phyloP scores from a whole-genome alignment of 2,797 vertebrate genomes.

The Ispidina lecontei region DNA sequence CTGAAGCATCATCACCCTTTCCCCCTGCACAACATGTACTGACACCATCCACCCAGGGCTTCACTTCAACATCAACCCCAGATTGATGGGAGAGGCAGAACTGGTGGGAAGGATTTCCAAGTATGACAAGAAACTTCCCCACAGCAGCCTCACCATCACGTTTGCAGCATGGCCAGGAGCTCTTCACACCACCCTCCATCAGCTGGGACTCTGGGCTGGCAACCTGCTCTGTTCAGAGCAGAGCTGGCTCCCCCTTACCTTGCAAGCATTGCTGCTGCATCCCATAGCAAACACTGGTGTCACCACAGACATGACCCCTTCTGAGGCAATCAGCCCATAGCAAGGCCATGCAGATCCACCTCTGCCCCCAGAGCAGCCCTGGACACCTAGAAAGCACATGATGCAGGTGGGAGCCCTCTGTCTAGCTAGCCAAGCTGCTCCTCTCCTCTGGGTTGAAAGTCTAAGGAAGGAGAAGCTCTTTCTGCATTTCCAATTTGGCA shows the following conservation, averaged over 20 bases:
- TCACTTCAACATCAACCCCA: not conserved
- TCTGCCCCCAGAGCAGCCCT: not conserved
- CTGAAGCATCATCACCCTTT: not conserved
- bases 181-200: not conserved
- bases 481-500: not conserved
- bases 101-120: not conserved
- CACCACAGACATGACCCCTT: not conserved
- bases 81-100: not conserved
- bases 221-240: not conserved
- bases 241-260: not conserved
- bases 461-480: not conserved
- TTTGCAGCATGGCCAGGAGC: not conserved
- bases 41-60: not conserved
- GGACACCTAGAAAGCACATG: not conserved
- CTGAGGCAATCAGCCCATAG: not conserved
- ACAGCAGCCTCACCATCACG: not conserved
- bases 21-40: not conserved
- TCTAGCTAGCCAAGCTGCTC: not conserved
- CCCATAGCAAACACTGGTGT: accelerated
- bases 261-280: not conserved
- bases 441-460: not conserved
- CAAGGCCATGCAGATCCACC: not conserved
- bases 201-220: not conserved
- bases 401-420: accelerated
- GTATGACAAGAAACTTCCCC: not conserved